Conservation (phyloP, 1,140 invertebrate genomes). For the Bombus polaris region DNA sequence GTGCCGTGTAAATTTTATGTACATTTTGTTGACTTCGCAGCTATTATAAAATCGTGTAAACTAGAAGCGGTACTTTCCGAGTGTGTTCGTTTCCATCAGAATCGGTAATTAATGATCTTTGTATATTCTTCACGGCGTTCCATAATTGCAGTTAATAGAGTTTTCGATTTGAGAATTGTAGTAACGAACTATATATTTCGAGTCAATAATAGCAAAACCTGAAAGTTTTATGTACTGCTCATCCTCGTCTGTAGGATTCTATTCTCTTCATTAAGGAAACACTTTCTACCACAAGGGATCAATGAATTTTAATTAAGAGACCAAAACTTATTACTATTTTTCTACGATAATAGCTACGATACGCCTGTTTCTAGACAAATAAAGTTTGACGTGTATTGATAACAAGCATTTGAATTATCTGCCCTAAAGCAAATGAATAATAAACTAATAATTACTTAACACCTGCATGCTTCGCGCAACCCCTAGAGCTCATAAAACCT, state of each 20-base stretch:
- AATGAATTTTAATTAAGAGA: too few relatives aligned
- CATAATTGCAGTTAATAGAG: too few relatives aligned
- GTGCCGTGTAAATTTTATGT: background rate
- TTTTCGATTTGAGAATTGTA: too few relatives aligned
- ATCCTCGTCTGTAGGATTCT: too few relatives aligned
- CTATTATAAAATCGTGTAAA: background rate
- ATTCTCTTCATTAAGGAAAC: too few relatives aligned
- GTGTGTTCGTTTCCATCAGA: background rate
- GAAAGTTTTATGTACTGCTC: too few relatives aligned
- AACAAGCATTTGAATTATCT: background rate
- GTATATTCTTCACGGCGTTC: background rate
- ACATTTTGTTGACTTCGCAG: background rate
- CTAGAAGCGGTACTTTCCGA: background rate
- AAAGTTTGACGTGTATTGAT: background rate
- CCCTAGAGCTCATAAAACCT: background rate
- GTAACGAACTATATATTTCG: too few relatives aligned
- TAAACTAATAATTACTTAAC: slow-evolving; percentile 6
- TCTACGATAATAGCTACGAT: background rate
- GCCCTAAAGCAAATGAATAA: background rate
- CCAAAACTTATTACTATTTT: background rate
- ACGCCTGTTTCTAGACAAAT: background rate
- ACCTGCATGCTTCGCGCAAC: background rate
- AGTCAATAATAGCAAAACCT: too few relatives aligned
- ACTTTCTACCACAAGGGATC: too few relatives aligned
- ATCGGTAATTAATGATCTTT: background rate